These are phyloP conservation scores for Drosophila subobscura DNA, from an alignment of 1,140 invertebrate genomes.

Conservation along the genomic window DNA sequence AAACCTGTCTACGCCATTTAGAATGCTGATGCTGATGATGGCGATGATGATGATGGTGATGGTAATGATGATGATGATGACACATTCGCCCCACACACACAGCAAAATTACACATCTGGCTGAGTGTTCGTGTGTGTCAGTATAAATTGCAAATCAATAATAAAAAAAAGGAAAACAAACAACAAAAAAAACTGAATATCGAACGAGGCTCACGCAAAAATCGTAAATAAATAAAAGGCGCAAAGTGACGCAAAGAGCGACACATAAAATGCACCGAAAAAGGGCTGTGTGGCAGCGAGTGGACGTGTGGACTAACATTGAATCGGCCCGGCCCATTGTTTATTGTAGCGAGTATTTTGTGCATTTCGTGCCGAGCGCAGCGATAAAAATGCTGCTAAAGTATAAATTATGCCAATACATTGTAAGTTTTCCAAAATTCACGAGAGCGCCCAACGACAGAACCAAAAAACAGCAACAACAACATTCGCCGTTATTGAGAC, in stretches of 20 bases:
- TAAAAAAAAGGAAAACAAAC: constrained; percentile 18
- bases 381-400: constrained; percentile 80
- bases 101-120: constrained; percentile 37
- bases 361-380: constrained; percentile 70
- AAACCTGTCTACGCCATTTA: no score
- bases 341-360: constrained; percentile 63
- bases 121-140: constrained; percentile 11
- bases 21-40: constrained; percentile 28
- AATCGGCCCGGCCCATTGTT: constrained; percentile 67
- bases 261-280: constrained; percentile 26
- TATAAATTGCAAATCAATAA: constrained; percentile 67
- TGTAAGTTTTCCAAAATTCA: constrained; percentile 56
- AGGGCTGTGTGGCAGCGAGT: constrained; percentile 3
- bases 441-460: constrained; percentile 24
- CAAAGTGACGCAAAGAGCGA: constrained; percentile 54
- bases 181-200: constrained; percentile 3
- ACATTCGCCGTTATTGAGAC: constrained; percentile 1
- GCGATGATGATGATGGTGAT: constrained; percentile 40
- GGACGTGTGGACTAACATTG: constrained; percentile 62
- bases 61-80: constrained; percentile 32
- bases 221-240: constrained; percentile 58
- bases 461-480: constrained; percentile 4
- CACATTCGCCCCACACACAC: constrained; percentile 19
- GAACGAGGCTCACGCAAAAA: constrained; percentile 57
- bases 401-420: constrained; percentile 77